Base-by-base conservation (phyloP, 2,113 vertebrate species). In the Willisornis vidua region DNA sequence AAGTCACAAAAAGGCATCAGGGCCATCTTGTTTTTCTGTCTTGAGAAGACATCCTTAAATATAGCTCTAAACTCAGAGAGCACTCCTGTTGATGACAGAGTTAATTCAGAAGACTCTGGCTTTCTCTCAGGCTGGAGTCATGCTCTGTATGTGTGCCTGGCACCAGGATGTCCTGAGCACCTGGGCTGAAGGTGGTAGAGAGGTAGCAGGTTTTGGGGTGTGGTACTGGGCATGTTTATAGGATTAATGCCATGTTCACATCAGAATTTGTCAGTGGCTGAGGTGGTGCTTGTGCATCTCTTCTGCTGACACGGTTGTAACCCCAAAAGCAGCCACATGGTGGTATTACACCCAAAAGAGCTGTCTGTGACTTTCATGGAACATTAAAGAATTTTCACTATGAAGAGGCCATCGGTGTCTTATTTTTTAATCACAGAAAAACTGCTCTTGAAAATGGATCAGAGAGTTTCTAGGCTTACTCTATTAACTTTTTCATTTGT, bases 241-340 rank as follows among this genome's bases (percentile, higher is more conserved):
- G 62, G 23, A 23, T n/a, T 23, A 22, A 25, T 55, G 35, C 23
- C 59, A 0, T 45, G 33, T 63, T 65, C 48, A 58, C 4, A 19
- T 29, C 0, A 1, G 33, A 59, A 12, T 57, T 82, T 52, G n/a
- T 43, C 28, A 18, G 35, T 35, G 45, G 9, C 54, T 79, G 31
- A n/a, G n/a, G 1, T 61, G 19, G n/a, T 73, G 63, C 6, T 43
- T 57, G 12, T 61, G 22, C 14, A 6, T 76, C 49, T 24, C 8
- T 70, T 88, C 37, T 63, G 39, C 29, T 70, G 14, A 19, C 0
- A 0, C 31, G 7, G 13, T 26, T 45, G 14, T 83, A 76, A 66
- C 24, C 18, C 35, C 17, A 8, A 75, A 57, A 43, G 0, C 45
- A 45, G 19, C 54, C 35, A 58, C 0, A 0, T 59, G 33, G 15